Evolutionary conservation across 92 coral and sea anemone genomes (phyloP).

Genomic region (Paramuricea clavata): DNA sequence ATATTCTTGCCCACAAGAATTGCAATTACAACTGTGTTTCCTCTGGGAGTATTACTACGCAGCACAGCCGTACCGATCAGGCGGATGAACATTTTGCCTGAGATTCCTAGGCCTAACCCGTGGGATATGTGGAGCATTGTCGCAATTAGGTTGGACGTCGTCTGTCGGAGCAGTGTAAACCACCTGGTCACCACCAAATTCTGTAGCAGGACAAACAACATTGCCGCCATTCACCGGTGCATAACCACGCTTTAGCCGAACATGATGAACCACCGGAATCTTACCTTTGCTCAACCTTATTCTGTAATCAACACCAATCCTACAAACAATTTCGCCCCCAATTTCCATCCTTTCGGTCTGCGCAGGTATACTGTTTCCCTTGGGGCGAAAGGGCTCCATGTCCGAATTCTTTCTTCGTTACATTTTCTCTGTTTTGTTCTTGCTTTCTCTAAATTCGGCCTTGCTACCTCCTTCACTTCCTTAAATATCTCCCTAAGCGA

Average conservation of each 20-base stretch:
- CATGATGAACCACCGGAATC: conserved; percentile 55
- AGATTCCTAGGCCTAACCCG: conserved; percentile 56
- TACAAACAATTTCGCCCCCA: conserved; percentile 48
- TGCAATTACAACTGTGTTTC: neutral
- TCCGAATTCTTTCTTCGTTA: neutral
- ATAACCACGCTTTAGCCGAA: conserved; percentile 55
- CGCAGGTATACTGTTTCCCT: conserved; percentile 54
- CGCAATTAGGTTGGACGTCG: conserved; percentile 45
- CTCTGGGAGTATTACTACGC: conserved; percentile 23
- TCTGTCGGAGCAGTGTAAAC: conserved; percentile 47
- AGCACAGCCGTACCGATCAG: conserved; percentile 61
- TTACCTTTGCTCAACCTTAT: conserved; percentile 46
- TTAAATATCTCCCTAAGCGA: conserved; percentile 15
- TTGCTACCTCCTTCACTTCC: conserved; percentile 22
- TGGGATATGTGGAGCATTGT: conserved; percentile 30
- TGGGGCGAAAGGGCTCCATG: conserved; percentile 36
- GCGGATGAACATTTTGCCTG: conserved; percentile 61
- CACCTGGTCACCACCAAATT: conserved; percentile 53
- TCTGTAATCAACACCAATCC: conserved; percentile 62
- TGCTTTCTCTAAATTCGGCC: conserved; percentile 1
- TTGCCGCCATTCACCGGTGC: conserved; percentile 50
- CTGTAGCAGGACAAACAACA: conserved; percentile 63
- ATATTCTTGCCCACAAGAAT: neutral
- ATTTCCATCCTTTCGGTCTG: conserved; percentile 66
- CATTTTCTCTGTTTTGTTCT: neutral